Evolutionary conservation across 2,113 vertebrate species (phyloP), one percentile per base, ranked within the genome.

Genomic region (Odontesthes bonariensis): DNA sequence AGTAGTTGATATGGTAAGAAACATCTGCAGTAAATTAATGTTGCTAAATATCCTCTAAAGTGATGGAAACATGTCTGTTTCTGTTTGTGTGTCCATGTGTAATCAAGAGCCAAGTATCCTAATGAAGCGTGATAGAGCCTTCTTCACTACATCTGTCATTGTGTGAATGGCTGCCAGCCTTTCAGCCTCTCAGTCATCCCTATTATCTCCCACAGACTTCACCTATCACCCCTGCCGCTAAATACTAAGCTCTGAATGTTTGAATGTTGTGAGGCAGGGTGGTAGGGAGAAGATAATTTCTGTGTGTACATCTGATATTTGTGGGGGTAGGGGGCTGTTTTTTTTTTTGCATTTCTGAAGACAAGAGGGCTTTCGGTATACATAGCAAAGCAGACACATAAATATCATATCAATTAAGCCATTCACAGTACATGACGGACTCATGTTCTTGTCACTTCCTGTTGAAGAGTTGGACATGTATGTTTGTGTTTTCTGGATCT

Each of bases 171-270:
- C 67, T 82, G 68, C 80, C 69, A 70, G 84, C 82, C 42, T 83
- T 83, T 88, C 79, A 90, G 79, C 64, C 76, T 74, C 84, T 75
- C 83, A 77, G 61, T 87, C 84, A 73, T 86, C 84, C 74, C 79
- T 70, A 85, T 91, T 90, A 88, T 90, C 85, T 89, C 74, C 79
- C 74, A 70, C 68, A 69, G 82, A 67, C 85, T 82, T 85, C 83
- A 83, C 84, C 83, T 86, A 82, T 85, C 82, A 87, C 78, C 75
- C 87, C 84, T 17, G 70, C 85, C 86, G 87, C 61, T 82, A 81
- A 91, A 85, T 77, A 70, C 87, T 75, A 90, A 87, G 79, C 72
- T 69, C 75, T 75, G 67, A 83, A 73, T 81, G 75, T 82, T 63
- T 81, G 79, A 77, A 81, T 83, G 69, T 82, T 57, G 56, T 35